Base-by-base conservation (phyloP, 2,888 invertebrate genomes). In the Rhynchonema sp. region DNA sequence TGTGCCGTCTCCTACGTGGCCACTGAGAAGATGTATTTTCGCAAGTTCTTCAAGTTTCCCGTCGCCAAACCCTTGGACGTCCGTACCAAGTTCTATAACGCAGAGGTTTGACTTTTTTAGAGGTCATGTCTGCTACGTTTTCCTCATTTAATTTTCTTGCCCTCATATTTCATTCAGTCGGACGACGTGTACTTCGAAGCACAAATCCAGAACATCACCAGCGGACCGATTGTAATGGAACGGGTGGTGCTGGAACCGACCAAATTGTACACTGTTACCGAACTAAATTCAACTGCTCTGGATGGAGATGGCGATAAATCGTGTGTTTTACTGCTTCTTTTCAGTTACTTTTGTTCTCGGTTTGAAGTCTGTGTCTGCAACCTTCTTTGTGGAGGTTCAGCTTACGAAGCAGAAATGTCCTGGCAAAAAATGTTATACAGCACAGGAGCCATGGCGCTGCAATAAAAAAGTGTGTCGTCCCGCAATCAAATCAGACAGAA, bases 51-150 rank as follows among this genome's bases (percentile, higher is more conserved):
- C 75, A 96, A 94, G 77, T 96, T 98, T 75, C 78, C 79, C 68
- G 96, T 98, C 0, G 81, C 91, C 69, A 96, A 96, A 74, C 96
- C 96, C 1, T 78, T 98, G 56, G 96, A 98, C 80, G 92, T 98
- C 0, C 92, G 94, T 78, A 96, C 96, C 0, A 94, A 96, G 74
- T 70, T 96, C 76, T 94, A 89, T 74, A 92, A 90, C 79, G 87
- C 90, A 1, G 92, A 83, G 79, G 82, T 82, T 17, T 38, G 38
- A 63, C 63, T 61, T 62, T 56, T 60, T 57, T 62, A 46, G 63
- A 62, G 63, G 63, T 13, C 56, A 56, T 28, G 27, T 58, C 38
- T 56, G 56, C 46, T 59, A 17, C 28, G 26, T 28, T 56, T 20
- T 26, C 13, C 55, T 27, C 26, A 22, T 20, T 9, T 6, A 6